These are phyloP conservation scores for Gastrophryne carolinensis DNA, from an alignment of 2,797 vertebrate genomes.

Conservation along the genomic window DNA sequence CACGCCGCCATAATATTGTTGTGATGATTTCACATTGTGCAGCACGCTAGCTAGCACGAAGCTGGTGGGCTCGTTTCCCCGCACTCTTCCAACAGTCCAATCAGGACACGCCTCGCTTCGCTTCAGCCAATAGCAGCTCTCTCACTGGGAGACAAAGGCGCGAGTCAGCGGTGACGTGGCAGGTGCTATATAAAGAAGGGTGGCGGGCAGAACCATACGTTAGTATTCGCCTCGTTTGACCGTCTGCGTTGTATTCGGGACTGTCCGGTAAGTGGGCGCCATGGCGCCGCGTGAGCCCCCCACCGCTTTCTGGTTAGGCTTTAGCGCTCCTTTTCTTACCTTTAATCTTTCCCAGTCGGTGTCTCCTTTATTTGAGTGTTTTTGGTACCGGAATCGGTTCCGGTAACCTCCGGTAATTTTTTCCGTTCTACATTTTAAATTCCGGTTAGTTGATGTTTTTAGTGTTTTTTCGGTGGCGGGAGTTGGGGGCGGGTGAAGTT, in stretches of 20 bases:
- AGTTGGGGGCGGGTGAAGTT: rapidly evolving
- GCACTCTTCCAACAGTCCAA: neutral
- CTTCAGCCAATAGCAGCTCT: neutral
- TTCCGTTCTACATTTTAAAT: neutral
- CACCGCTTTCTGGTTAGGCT: neutral
- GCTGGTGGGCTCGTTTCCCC: neutral
- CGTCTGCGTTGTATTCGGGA: neutral
- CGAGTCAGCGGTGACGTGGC: conserved; percentile 2
- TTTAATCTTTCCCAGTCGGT: neutral
- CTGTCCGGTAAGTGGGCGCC: conserved; percentile 19
- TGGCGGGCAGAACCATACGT: conserved; percentile 23
- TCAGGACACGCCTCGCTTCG: neutral
- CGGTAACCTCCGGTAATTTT: conserved; percentile 8
- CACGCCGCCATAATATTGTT: neutral
- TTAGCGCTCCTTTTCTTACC: rapidly evolving
- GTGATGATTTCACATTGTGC: conserved; percentile 15
- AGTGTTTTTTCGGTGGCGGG: neutral
- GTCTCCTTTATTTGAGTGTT: neutral
- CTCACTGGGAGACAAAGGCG: conserved; percentile 15
- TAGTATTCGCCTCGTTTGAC: conserved; percentile 14
- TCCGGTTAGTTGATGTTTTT: neutral
- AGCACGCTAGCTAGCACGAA: neutral
- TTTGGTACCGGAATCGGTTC: neutral
- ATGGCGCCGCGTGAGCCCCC: neutral
- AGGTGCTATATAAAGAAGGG: neutral